Conservation (phyloP, 2,113 vertebrate genomes). For the Sakesphorus luctuosus region DNA sequence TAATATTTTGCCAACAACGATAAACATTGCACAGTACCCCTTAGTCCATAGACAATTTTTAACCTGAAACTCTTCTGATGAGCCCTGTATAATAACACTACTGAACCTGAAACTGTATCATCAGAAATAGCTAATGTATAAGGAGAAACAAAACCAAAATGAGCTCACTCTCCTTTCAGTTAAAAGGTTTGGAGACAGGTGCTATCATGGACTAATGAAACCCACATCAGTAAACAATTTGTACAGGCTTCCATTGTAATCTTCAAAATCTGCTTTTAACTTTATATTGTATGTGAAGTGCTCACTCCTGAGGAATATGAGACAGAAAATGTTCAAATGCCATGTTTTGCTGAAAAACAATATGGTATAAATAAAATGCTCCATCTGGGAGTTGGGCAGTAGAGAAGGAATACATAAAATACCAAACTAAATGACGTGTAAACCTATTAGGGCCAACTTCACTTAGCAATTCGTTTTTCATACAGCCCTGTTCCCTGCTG, state of each 20-base stretch:
- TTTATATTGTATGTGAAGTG: not conserved
- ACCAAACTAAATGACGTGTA: conserved; percentile 57
- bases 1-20: not conserved
- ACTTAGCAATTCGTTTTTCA: conserved; percentile 64
- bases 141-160: not conserved
- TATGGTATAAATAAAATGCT: conserved; percentile 54
- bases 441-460: conserved; percentile 62
- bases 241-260: not conserved
- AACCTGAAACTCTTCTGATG: not conserved
- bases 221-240: not conserved
- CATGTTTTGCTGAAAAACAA: conserved; percentile 49
- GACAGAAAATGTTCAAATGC: conserved; percentile 39
- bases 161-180: not conserved
- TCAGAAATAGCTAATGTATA: not conserved
- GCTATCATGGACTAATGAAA: not conserved
- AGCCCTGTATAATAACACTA: not conserved
- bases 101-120: not conserved
- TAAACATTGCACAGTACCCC: not conserved
- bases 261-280: conserved; percentile 41
- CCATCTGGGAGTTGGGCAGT: conserved; percentile 31
- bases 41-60: not conserved
- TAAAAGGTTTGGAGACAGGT: not conserved
- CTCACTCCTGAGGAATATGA: not conserved
- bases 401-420: not conserved
- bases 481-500: conserved; percentile 36